Conservation (phyloP, 2,797 vertebrate species). For the Menidia menidia region DNA sequence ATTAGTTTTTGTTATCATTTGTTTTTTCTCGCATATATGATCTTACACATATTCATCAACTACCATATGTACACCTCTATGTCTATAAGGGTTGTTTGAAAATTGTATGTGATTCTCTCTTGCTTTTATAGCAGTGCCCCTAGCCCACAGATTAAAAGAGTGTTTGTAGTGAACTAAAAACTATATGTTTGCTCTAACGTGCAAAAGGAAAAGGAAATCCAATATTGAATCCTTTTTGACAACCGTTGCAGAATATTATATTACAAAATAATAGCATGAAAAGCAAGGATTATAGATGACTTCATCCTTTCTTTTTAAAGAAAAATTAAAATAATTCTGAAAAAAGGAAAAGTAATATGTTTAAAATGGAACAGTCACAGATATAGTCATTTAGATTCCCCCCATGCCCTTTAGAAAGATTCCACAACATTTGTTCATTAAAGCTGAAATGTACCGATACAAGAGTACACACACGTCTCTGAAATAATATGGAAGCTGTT, state of each 20-base stretch:
- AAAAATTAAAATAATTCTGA: background rate
- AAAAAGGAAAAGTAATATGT: too few relatives aligned
- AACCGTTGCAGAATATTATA: too few relatives aligned
- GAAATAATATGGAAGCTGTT: conserved; percentile 28
- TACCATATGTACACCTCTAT: background rate
- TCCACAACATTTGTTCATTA: background rate
- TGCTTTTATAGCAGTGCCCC: background rate
- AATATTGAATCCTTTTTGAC: background rate
- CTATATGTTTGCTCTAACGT: background rate
- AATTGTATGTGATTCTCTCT: background rate
- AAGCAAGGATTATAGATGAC: too few relatives aligned
- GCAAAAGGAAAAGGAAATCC: background rate
- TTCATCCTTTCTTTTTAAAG: too few relatives aligned
- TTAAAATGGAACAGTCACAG: too few relatives aligned
- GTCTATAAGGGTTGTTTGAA: background rate
- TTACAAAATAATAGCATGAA: too few relatives aligned
- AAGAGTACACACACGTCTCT: conserved; percentile 9
- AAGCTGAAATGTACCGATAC: background rate
- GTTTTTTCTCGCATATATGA: background rate
- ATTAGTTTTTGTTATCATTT: background rate
- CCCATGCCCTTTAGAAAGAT: background rate
- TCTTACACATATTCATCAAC: background rate
- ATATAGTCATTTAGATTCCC: conserved; percentile 2
- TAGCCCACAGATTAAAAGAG: background rate
- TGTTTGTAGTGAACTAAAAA: background rate